Evolutionary conservation across 2,888 invertebrate species (phyloP), one percentile per base, ranked within the genome.

Genomic region (Chymomyza fuscimana): DNA sequence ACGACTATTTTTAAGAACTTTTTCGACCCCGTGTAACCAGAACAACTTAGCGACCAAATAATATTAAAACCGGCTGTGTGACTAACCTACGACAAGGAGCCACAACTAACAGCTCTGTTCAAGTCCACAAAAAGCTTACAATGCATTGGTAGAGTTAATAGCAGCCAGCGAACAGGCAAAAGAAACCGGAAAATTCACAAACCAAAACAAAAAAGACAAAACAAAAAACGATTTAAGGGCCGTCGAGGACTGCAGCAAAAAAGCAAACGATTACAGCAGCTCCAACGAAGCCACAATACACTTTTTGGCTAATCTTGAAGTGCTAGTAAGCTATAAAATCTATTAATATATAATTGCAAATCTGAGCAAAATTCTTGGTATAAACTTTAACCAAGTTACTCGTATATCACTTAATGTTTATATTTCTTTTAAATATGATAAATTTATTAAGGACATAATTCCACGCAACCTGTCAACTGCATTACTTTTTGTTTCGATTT

Each of bases 61-160:
- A 54, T 16, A 54, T 19, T 25, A 58, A 58, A 58, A 58, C 58
- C 58, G 16, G 58, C 58, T 58, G 29, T 58, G 29, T 58, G 58
- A 19, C 87, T 86, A 81, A 86, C 80, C 87, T 79, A 84, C 85
- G 74, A 85, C 85, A 81, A 81, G 85, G 74, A 81, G 81, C 70
- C 63, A 60, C 40, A 32, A 64, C 63, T 40, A 69, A 59, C 54
- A 64, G 51, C 50, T 2, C 32, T 7, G 5, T 25, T 54, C 56
- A 63, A 52, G 19, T 56, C 29, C 67, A 58, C 64, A 60, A 54
- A 50, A 61, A 36, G 70, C 54, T 69, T n/a, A 51, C 59, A 65
- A 54, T n/a, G 63, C 62, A 65, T 46, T 46, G 40, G 40, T 46
- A 32, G 32, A 46, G 40, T 46, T 46, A 46, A 46, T 46, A 46